Conservation (phyloP, 2,888 invertebrate genomes). For the Urechis unicinctus region DNA sequence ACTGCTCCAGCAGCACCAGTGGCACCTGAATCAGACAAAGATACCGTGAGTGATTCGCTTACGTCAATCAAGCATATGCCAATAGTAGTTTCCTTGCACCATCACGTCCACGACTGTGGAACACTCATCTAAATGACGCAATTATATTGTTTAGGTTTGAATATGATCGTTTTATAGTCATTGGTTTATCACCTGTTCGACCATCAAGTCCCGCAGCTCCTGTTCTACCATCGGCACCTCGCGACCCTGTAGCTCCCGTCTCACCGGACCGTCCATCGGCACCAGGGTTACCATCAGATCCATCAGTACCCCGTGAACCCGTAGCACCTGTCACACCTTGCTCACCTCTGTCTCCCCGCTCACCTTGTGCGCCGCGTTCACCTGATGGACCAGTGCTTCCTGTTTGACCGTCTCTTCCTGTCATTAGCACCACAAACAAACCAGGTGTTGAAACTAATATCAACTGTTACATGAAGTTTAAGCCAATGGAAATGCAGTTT, state of each 20-base stretch:
- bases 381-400: conserved; percentile 7
- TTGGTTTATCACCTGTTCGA: conserved; percentile 1
- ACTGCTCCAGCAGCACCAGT: neutral
- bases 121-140: no score
- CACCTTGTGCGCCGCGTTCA: neutral
- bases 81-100: no score
- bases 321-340: conserved; percentile 1
- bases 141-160: no score
- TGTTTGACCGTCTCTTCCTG: no score
- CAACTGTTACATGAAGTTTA: no score
- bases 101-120: no score
- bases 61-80: no score
- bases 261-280: neutral
- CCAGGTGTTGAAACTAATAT: no score
- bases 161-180: no score
- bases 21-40: conserved; percentile 2
- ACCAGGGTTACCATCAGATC: neutral
- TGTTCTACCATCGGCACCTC: conserved; percentile 1
- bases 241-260: neutral
- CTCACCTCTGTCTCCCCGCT: neutral
- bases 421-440: no score
- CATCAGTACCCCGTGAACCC: neutral
- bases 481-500: no score
- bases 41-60: neutral
- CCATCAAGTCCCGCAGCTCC: conserved; percentile 2